Evolutionary conservation across 2,888 invertebrate species (phyloP).

Genomic region (Eudasyphora cyanicolor): DNA sequence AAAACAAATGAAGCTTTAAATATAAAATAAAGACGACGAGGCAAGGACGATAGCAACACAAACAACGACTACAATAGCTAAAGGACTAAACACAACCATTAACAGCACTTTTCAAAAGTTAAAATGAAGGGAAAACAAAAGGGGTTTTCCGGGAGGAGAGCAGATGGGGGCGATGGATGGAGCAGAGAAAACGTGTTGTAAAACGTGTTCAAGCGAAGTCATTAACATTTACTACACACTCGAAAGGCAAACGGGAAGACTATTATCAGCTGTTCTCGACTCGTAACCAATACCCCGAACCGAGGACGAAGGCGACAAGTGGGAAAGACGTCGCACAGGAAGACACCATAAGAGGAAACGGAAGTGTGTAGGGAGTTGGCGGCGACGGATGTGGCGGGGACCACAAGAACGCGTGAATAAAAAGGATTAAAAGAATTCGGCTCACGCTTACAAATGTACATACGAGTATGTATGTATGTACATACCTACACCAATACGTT

Average conservation of each 20-base stretch:
- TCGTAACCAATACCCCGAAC: not conserved
- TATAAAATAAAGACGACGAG: slow-evolving; percentile 17
- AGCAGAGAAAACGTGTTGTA: slow-evolving; percentile 53
- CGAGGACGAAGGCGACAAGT: not conserved
- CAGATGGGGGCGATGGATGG: too few species aligned
- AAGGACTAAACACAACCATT: slow-evolving; percentile 18
- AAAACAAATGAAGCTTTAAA: slow-evolving; percentile 56
- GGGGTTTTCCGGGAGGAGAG: slow-evolving; percentile 39
- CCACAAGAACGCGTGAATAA: slow-evolving; percentile 46
- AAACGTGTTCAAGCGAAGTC: slow-evolving; percentile 61
- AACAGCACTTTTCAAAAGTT: slow-evolving; percentile 9
- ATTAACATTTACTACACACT: slow-evolving; percentile 56
- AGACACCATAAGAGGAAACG: slow-evolving; percentile 19
- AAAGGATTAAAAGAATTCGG: slow-evolving; percentile 40
- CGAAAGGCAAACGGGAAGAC: slow-evolving; percentile 24
- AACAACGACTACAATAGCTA: slow-evolving; percentile 3
- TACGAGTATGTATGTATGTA: not conserved
- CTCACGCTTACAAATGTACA: not conserved
- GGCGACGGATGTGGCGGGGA: slow-evolving; percentile 3
- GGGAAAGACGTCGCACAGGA: not conserved
- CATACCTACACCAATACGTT: slow-evolving; percentile 20
- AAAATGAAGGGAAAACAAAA: slow-evolving; percentile 34
- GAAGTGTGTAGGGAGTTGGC: slow-evolving; percentile 5
- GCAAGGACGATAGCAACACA: slow-evolving; percentile 46
- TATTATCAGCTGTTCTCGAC: slow-evolving; percentile 62